Evolutionary conservation across 2,113 vertebrate species (phyloP), one percentile per base, ranked within the genome.

Genomic region (Thamnaconus septentrionalis): DNA sequence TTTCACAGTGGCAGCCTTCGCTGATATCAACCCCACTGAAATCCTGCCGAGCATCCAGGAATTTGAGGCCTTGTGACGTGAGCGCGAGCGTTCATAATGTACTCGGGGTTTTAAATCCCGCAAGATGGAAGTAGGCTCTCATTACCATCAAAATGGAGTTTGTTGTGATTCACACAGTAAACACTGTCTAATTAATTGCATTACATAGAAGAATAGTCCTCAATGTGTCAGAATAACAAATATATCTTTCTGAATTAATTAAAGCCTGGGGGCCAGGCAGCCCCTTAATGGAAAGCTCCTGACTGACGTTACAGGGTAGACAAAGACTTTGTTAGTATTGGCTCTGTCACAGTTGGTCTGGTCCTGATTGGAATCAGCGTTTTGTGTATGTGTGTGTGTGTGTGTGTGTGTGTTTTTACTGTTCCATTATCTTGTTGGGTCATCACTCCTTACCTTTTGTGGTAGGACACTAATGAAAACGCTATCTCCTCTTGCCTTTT

Each of bases 361-460:
- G 5, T 44, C 51, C 61, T 72, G 67, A 82, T 80, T 76, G 50
- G 55, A 61, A 79, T 80, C 53, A 77, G 78, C 61, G 53, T 31
- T 31, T 31, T 4, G 49, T 31, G 56, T 80, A 52, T 75, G 68
- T 65, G 18, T 31, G 18, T 31, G 18, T 31, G 18, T 31, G 18
- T 31, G 18, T 64, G 53, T 4, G 49, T 31, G 56, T 80, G 53
- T 75, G 68, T 65, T 78, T 79, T 81, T 85, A 82, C 73, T 64
- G 60, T 64, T 51, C 69, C 40, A 69, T 82, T 87, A 80, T 73
- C 72, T 66, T 61, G 41, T 62, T 41, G 58, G 80, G 75, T 85
- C 82, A 88, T 81, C 66, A 41, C 69, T 82, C 65, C 71, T 81
- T 80, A 83, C 84, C 75, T 87, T 84, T 83, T 80, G 75, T 73